Conservation (phyloP, 2,113 vertebrate genomes). For the Calidris pugnax region DNA sequence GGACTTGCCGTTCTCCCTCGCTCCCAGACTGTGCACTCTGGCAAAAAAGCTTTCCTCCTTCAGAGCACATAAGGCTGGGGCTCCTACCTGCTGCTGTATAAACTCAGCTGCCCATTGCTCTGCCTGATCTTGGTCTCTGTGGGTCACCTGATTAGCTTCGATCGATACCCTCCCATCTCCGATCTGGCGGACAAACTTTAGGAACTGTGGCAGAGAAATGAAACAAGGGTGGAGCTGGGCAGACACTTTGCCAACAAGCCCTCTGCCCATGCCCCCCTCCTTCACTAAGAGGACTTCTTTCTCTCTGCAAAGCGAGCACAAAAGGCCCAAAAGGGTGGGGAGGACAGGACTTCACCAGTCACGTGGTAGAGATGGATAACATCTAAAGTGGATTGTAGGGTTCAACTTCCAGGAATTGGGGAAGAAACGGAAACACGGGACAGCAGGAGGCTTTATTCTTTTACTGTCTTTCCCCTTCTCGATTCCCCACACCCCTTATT, state of each 20-base stretch:
- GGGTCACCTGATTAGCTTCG: slow-evolving; percentile 85
- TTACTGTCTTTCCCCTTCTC: not conserved
- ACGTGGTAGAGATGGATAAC: not conserved
- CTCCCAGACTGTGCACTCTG: slow-evolving; percentile 21
- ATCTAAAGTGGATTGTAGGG: not conserved
- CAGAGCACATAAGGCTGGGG: slow-evolving; percentile 27
- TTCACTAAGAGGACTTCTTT: not conserved
- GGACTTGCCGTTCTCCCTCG: not conserved
- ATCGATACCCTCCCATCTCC: slow-evolving; percentile 95
- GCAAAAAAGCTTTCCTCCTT: slow-evolving; percentile 37
- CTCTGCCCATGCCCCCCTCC: not conserved
- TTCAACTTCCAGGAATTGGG: not conserved
- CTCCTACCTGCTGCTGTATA: slow-evolving; percentile 94
- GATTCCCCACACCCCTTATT: not conserved
- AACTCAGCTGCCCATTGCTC: slow-evolving; percentile 92
- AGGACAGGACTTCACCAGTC: not conserved
- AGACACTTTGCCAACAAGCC: slow-evolving; percentile 29
- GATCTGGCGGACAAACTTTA: slow-evolving; percentile 99
- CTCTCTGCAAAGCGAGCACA: not conserved
- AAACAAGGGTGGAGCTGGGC: slow-evolving; percentile 73
- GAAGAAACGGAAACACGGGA: not conserved
- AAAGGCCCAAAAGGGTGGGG: not conserved
- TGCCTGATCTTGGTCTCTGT: slow-evolving; percentile 92
- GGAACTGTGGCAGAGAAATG: slow-evolving; percentile 91
- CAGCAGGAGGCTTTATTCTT: not conserved